Base-by-base conservation (phyloP, 92 coral and sea anemone species). In the Epizoanthus illoricatus region DNA sequence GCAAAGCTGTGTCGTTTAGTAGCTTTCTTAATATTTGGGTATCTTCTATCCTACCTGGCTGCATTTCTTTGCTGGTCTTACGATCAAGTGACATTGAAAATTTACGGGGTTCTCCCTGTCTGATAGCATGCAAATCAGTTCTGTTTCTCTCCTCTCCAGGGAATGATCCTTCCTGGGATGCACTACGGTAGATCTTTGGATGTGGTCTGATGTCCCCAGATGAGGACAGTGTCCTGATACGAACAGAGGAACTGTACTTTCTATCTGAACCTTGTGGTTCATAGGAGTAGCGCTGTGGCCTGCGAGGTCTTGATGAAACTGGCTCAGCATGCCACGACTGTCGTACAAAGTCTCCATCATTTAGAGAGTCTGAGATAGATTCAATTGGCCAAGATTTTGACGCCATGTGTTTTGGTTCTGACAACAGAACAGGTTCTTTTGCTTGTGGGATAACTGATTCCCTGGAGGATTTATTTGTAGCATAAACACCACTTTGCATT, bases 241-340 rank as follows among this genome's bases (percentile, higher is more conserved):
- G 89, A 5, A 92, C 96, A 16, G 93, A 87, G 3, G 96, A 64
- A 39, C 89, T 92, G 55, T 65, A 86, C 11, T 39, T 75, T 40
- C n/a, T 39, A 5, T 78, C 45, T 8, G 82, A n/a, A 5, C 71
- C 71, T 36, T 45, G 71, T 43, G 82, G 82, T 45, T 78, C 40
- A 62, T 60, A 76, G 55, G 82, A 78, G 18, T 78, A 63, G 40
- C 82, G 82, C 3, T 78, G 82, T 40, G 71, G 71, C 18, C 82
- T 78, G 39, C 82, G 82, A 21, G 82, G 59, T 43, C 70, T 78
- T 5, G 82, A 78, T 5, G 61, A 6, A 17, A 68, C 43, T 65
- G 90, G 87, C 79, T 91, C 92, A 17, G 91, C 92, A 62, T 88
- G 97, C 97, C 97, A 93, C 0, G 97, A 93, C 84, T 93, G 92